phyloP scores from a whole-genome alignment of 2,113 vertebrate species.

The Junco hyemalis region DNA sequence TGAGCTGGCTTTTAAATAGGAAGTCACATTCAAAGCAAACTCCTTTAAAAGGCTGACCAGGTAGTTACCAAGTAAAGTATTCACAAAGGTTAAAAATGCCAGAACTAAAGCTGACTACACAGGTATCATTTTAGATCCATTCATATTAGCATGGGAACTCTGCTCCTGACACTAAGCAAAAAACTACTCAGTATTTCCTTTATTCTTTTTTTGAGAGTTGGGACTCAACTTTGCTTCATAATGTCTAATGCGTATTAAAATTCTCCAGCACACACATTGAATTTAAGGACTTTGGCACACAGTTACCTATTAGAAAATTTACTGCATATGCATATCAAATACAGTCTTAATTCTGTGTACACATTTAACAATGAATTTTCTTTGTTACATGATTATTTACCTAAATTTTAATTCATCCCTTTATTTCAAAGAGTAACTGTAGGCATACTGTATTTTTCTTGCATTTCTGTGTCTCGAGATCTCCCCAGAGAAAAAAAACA shows the following conservation, averaged over 20 bases:
- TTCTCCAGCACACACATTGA: not conserved
- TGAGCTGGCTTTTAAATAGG: not conserved
- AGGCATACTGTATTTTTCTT: not conserved
- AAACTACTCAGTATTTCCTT: not conserved
- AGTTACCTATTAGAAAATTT: not conserved
- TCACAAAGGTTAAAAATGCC: not conserved
- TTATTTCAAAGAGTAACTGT: not conserved
- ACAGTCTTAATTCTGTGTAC: not conserved
- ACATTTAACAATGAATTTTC: not conserved
- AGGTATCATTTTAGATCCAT: not conserved
- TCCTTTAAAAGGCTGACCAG: not conserved
- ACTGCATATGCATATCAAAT: not conserved
- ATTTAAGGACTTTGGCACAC: not conserved
- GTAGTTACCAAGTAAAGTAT: not conserved
- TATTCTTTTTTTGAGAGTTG: not conserved
- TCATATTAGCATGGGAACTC: not conserved
- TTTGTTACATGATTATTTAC: not conserved
- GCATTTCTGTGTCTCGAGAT: not conserved
- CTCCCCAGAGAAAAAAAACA: not conserved
- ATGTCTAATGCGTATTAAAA: not conserved
- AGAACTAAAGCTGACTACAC: not conserved
- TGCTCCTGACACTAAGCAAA: not conserved
- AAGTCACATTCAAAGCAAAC: not conserved
- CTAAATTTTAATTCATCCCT: not conserved
- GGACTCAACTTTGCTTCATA: not conserved